phyloP scores from a whole-genome alignment of 1,140 invertebrate genomes.

The Dinoponera quadriceps region DNA sequence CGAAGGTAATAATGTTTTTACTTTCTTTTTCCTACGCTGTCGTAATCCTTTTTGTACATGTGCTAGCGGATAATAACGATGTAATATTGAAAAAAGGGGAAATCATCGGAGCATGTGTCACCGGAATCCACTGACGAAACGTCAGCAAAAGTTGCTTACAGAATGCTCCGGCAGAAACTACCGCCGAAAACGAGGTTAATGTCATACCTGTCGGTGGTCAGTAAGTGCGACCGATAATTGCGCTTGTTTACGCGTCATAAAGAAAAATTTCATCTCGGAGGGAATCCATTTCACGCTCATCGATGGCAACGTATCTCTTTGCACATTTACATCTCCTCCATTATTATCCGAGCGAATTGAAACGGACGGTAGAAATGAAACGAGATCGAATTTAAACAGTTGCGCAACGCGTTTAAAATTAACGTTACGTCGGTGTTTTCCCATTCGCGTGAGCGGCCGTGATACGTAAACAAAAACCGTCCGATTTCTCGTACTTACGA shows the following conservation, averaged over 20 bases:
- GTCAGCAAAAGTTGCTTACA: conserved; percentile 35
- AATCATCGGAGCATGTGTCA: conserved; percentile 40
- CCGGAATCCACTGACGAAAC: conserved; percentile 31
- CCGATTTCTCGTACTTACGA: background rate
- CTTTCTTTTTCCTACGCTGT: conserved; percentile 13
- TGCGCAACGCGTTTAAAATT: background rate
- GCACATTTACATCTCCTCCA: background rate
- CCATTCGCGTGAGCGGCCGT: background rate
- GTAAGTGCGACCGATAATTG: background rate
- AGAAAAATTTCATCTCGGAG: background rate
- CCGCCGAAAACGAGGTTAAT: conserved; percentile 47
- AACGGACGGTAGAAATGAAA: background rate
- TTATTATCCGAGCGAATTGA: background rate
- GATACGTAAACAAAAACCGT: background rate
- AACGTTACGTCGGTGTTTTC: conserved; percentile 6
- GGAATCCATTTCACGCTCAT: background rate
- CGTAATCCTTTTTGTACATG: conserved; percentile 32
- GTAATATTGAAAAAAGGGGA: conserved; percentile 32
- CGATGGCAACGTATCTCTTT: background rate
- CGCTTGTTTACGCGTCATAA: conserved; percentile 16
- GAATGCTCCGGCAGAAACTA: conserved; percentile 39
- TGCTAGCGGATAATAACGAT: conserved; percentile 19
- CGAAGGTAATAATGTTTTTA: background rate
- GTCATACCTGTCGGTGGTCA: conserved; percentile 10
- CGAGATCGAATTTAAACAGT: background rate